Conservation (phyloP, 2,888 invertebrate genomes). For the Pheosia gnoma region DNA sequence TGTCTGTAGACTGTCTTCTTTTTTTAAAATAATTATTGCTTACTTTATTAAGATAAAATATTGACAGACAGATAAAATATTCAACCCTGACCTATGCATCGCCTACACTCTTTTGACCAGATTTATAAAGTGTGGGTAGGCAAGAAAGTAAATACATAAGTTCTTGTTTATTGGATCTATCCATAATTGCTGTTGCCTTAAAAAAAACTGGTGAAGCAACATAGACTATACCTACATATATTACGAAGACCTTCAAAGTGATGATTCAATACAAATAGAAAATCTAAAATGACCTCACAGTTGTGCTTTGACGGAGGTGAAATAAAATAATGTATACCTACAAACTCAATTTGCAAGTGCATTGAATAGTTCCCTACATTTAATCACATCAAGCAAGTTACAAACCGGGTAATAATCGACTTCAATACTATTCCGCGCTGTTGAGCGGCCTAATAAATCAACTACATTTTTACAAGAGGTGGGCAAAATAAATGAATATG, state of each 20-base stretch:
- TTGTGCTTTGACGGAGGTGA: conserved; percentile 33
- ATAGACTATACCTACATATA: background rate
- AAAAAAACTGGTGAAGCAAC: background rate
- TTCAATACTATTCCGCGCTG: conserved; percentile 16
- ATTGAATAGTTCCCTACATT: conserved; percentile 17
- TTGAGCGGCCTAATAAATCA: conserved; percentile 55
- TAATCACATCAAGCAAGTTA: conserved; percentile 15
- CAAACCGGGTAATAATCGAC: conserved; percentile 8
- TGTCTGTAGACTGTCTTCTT: no score
- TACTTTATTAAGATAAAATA: conserved; percentile 2
- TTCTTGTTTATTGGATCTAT: background rate
- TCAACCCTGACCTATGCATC: conserved; percentile 40
- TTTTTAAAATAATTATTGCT: background rate
- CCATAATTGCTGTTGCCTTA: conserved; percentile 3
- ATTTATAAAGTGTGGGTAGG: conserved; percentile 26
- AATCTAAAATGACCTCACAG: conserved; percentile 47
- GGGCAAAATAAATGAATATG: conserved; percentile 69
- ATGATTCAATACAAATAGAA: conserved; percentile 62
- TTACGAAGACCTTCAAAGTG: conserved; percentile 49
- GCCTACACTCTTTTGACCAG: conserved; percentile 27
- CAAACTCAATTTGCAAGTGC: conserved; percentile 12
- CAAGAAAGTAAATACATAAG: conserved; percentile 9
- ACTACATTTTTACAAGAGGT: conserved; percentile 69
- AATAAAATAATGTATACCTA: conserved; percentile 17
- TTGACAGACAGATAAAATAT: conserved; percentile 34